Percentiles rank a stretch among this genome's conserved stretches.
phyloP scores from a whole-genome alignment of 2,797 vertebrate species.

The Neosilurus mollespiculum region DNA sequence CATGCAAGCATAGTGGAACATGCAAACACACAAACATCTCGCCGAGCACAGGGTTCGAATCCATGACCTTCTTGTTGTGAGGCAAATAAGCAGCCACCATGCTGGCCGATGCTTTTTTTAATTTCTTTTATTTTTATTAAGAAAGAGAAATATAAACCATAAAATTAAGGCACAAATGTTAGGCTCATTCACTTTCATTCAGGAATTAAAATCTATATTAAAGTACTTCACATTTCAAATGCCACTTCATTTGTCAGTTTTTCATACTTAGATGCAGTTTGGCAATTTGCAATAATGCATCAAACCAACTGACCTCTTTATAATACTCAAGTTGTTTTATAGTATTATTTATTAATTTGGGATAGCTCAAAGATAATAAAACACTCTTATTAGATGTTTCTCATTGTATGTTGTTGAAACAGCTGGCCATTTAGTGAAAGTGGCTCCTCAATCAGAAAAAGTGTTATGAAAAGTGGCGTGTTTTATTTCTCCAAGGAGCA shows the following conservation, averaged over 20 bases:
- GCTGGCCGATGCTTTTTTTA: no score
- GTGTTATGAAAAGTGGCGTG: conserved; percentile 54
- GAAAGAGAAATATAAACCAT: neutral
- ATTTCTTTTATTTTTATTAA: no score
- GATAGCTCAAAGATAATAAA: neutral
- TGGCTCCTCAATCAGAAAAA: conserved; percentile 69
- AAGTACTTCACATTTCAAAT: neutral
- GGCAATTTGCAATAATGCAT: neutral
- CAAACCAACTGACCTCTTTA: neutral
- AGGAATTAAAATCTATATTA: neutral
- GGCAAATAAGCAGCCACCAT: no score
- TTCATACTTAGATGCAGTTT: neutral
- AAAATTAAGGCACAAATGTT: neutral
- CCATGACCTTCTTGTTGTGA: no score
- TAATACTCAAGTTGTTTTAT: neutral
- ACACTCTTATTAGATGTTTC: conserved; percentile 25
- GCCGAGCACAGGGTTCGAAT: no score
- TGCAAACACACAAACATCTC: no score
- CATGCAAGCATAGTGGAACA: no score
- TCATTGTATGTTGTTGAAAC: conserved; percentile 30
- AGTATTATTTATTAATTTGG: conserved; percentile 25
- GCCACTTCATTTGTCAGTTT: conserved; percentile 8
- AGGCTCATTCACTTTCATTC: neutral
- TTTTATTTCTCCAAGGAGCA: conserved; percentile 66
- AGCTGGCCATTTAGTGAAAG: conserved; percentile 57